Percentiles rank a stretch among this genome's conserved stretches.
Evolutionary conservation across 2,888 invertebrate genomes (phyloP).

Genomic region (Drosophila sordidula): DNA sequence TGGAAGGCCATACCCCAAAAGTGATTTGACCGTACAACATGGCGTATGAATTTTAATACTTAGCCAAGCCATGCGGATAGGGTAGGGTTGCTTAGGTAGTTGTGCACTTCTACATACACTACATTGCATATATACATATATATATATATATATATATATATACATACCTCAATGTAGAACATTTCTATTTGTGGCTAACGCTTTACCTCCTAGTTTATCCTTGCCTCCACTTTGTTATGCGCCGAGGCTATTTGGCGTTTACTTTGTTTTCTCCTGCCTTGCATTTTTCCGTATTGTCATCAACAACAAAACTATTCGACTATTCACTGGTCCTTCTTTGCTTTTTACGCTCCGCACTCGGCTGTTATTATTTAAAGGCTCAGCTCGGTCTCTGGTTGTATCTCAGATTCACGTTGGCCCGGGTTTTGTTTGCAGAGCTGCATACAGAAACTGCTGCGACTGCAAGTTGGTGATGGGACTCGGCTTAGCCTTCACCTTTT

Average conservation of each 20-base stretch:
- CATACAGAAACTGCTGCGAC: slow-evolving; percentile 45
- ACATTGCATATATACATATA: slow-evolving; percentile 3
- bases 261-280: slow-evolving; percentile 63
- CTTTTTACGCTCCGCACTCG: slow-evolving; percentile 30
- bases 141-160: not conserved
- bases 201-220: slow-evolving; percentile 23
- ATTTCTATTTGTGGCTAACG: slow-evolving; percentile 48
- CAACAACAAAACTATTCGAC: slow-evolving; percentile 78
- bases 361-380: slow-evolving; percentile 69
- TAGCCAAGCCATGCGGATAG: slow-evolving; percentile 51
- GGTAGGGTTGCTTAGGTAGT: slow-evolving; percentile 53
- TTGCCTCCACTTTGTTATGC: slow-evolving; percentile 60
- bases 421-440: slow-evolving; percentile 55
- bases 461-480: slow-evolving; percentile 34
- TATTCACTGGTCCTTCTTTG: slow-evolving; percentile 70
- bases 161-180: slow-evolving; percentile 34
- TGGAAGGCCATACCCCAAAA: slow-evolving; percentile 28
- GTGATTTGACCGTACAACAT: slow-evolving; percentile 78
- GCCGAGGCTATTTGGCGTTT: slow-evolving; percentile 64
- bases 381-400: slow-evolving; percentile 13
- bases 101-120: slow-evolving; percentile 41
- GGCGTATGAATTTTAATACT: slow-evolving; percentile 81
- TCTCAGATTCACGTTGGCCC: slow-evolving; percentile 15
- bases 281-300: slow-evolving; percentile 79
- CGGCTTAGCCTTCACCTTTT: slow-evolving; percentile 78